Evolutionary conservation across 2,113 vertebrate species (phyloP).

Genomic region (Bujurquina vittata): DNA sequence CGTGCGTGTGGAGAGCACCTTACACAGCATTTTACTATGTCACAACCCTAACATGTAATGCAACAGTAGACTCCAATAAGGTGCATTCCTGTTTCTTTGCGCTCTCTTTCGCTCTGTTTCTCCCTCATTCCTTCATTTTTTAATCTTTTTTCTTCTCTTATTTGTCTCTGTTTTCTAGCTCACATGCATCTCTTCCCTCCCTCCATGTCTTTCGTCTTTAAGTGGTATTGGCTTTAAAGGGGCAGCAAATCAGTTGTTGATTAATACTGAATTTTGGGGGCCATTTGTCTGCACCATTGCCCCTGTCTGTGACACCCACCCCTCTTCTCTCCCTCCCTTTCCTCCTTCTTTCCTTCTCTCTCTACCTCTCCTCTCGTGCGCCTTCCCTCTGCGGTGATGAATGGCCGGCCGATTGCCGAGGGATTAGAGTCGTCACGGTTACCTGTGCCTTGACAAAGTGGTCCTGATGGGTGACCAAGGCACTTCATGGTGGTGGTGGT

Average conservation of each 20-base stretch:
- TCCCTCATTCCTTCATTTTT: constrained; percentile 20
- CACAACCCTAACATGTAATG: constrained; percentile 38
- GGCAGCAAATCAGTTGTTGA: constrained; percentile 82
- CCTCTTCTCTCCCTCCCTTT: neutral
- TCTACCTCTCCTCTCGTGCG: constrained; percentile 33
- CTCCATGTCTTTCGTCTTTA: constrained; percentile 60
- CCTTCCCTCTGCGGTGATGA: constrained; percentile 72
- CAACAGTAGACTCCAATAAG: constrained; percentile 59
- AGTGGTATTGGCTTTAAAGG: constrained; percentile 82
- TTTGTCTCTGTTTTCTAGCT: constrained; percentile 30
- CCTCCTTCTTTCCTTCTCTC: constrained; percentile 15
- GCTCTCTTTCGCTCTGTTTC: constrained; percentile 6
- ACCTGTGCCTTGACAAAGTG: constrained; percentile 81
- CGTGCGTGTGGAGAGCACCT: constrained; percentile 28
- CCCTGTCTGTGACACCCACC: constrained; percentile 64
- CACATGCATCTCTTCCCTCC: constrained; percentile 17
- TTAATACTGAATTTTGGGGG: constrained; percentile 82
- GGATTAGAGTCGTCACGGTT: constrained; percentile 81
- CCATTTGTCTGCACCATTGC: constrained; percentile 80
- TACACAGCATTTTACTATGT: constrained; percentile 68
- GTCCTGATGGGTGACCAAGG: constrained; percentile 77
- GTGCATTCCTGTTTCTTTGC: constrained; percentile 30
- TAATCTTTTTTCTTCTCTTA: constrained; percentile 8
- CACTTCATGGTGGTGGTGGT: constrained; percentile 43
- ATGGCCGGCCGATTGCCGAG: constrained; percentile 76